Evolutionary conservation across 2,797 vertebrate genomes (phyloP).

Genomic region (Neoniphon sammara): DNA sequence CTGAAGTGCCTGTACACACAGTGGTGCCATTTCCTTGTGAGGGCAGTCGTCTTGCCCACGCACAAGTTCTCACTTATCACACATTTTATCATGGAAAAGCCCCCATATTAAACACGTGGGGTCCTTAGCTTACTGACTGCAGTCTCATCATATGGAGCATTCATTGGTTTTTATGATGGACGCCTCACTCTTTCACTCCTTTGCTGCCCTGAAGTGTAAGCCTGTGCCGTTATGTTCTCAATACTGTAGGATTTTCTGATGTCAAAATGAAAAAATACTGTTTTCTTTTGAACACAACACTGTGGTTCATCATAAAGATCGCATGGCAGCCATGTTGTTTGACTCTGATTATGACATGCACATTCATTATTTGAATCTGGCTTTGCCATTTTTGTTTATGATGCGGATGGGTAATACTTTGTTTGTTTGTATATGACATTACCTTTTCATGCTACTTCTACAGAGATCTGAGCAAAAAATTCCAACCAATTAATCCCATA

Average conservation of each 20-base stretch:
- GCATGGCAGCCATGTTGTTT: neutral
- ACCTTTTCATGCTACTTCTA: neutral
- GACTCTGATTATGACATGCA: neutral
- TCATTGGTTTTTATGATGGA: neutral
- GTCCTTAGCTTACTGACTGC: no score
- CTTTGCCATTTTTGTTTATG: neutral
- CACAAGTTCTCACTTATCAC: no score
- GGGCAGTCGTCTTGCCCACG: no score
- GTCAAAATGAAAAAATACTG: no score
- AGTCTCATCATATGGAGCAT: neutral
- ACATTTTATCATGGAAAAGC: constrained; percentile 3
- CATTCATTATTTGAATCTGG: neutral
- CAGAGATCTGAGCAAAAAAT: neutral
- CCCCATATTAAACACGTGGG: neutral
- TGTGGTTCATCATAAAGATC: no score
- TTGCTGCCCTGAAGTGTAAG: neutral
- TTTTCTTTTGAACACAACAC: no score
- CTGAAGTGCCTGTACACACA: neutral
- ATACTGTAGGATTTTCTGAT: no score
- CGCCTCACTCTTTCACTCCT: neutral
- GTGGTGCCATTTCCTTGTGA: constrained; percentile 18
- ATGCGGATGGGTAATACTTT: neutral
- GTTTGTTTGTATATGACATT: neutral
- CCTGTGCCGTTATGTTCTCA: neutral
- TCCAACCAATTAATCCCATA: no score